Conservation (phyloP, 2,888 invertebrate genomes). For the Xylota segnis region DNA sequence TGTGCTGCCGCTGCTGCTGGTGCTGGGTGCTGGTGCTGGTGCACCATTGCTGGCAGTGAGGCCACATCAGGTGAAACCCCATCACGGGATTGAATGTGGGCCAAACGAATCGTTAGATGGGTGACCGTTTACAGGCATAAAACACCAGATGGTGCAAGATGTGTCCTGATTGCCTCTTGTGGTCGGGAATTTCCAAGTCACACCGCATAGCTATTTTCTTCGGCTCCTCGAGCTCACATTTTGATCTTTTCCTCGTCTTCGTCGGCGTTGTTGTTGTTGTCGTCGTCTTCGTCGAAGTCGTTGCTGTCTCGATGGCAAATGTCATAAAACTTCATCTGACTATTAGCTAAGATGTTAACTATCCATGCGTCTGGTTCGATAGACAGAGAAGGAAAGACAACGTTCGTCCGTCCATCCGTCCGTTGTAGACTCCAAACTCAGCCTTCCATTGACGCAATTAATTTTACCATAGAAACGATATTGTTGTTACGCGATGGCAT, state of each 20-base stretch:
- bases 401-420: too few species aligned
- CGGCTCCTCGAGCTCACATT: constrained; percentile 8
- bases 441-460: constrained; percentile 70
- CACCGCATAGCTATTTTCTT: constrained; percentile 9
- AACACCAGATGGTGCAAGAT: constrained; percentile 70
- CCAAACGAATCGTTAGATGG: constrained; percentile 71
- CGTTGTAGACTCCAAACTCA: constrained; percentile 30
- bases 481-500: constrained; percentile 67
- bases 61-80: constrained; percentile 65
- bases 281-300: background rate
- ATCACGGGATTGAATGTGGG: constrained; percentile 64
- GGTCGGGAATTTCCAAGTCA: constrained; percentile 53
- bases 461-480: constrained; percentile 66
- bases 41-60: constrained; percentile 17
- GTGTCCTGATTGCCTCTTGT: constrained; percentile 67
- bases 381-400: background rate
- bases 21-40: background rate
- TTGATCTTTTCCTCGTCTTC: background rate
- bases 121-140: constrained; percentile 69
- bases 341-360: constrained; percentile 45
- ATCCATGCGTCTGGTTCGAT: constrained; percentile 4
- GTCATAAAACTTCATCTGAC: constrained; percentile 65
- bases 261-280: background rate
- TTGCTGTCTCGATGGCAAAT: constrained; percentile 19
- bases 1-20: constrained; percentile 12